Evolutionary conservation across 2,888 invertebrate genomes (phyloP).

Genomic region (Neoitamus cyanurus): DNA sequence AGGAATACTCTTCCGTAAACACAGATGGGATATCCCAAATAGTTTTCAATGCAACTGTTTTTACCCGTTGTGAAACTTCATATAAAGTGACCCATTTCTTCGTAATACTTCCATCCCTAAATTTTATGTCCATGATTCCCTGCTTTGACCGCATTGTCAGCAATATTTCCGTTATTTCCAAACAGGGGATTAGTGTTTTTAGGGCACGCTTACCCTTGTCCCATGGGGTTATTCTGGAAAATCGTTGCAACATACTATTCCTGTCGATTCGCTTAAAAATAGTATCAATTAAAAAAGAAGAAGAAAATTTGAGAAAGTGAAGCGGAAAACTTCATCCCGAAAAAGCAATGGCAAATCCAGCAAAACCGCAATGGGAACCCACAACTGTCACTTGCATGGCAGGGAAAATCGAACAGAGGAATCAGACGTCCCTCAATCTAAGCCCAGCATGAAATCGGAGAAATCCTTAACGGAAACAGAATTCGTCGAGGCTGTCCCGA

Average conservation of each 20-base stretch:
- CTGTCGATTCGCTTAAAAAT: not conserved
- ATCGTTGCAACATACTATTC: not conserved
- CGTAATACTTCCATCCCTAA: not conserved
- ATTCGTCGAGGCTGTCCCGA: not conserved
- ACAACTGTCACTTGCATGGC: not conserved
- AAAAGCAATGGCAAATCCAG: not conserved
- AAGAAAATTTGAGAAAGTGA: not conserved
- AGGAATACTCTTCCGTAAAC: not conserved
- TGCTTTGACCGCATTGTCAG: not conserved
- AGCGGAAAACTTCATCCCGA: not conserved
- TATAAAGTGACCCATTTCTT: not conserved
- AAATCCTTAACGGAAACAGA: not conserved
- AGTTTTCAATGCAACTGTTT: not conserved
- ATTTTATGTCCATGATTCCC: not conserved
- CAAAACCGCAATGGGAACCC: not conserved
- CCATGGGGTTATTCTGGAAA: not conserved
- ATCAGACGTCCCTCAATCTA: conserved; percentile 5
- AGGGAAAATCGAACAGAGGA: not conserved
- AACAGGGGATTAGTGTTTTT: not conserved
- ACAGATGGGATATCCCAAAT: not conserved
- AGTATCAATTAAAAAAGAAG: not conserved
- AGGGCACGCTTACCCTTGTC: not conserved
- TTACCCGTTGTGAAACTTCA: not conserved
- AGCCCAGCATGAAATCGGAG: conserved; percentile 13
- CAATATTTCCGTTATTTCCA: not conserved